Evolutionary conservation across 2,113 vertebrate species (phyloP).

Genomic region (Grammomys dolichurus): DNA sequence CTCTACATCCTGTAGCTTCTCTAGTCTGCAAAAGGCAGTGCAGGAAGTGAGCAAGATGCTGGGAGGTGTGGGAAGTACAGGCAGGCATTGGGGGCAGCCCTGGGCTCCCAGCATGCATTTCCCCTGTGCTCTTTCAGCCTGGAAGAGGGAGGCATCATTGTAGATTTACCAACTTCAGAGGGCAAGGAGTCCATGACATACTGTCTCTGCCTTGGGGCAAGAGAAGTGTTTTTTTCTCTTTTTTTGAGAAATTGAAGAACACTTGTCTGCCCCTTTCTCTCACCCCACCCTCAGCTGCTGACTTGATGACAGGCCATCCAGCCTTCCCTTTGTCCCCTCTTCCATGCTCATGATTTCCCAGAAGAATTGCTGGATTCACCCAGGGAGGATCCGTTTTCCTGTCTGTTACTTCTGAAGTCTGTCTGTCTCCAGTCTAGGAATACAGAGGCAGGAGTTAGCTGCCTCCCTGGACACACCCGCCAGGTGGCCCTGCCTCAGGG

Average conservation of each 20-base stretch:
- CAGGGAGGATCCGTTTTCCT: not conserved
- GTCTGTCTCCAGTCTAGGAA: not conserved
- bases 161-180: not conserved
- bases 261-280: no score
- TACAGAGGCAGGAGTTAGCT: not conserved
- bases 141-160: not conserved
- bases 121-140: not conserved
- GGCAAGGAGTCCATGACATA: not conserved
- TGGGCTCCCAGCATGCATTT: not conserved
- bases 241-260: not conserved
- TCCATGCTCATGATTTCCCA: not conserved
- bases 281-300: not conserved
- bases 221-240: not conserved
- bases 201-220: not conserved
- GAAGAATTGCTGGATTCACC: not conserved
- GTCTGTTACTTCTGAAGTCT: not conserved
- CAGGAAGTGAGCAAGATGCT: constrained; percentile 37
- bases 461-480: not conserved
- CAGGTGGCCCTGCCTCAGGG: not conserved
- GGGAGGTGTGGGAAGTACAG: not conserved
- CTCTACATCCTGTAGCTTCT: constrained; percentile 49
- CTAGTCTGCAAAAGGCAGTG: not conserved
- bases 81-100: not conserved
- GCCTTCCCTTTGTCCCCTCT: not conserved
- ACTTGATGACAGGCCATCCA: not conserved